A percentile compares a stretch with the other conserved stretches of the same genome.
Evolutionary conservation across 2,888 invertebrate genomes (phyloP).

Genomic region (Amphimallon solstitiale): DNA sequence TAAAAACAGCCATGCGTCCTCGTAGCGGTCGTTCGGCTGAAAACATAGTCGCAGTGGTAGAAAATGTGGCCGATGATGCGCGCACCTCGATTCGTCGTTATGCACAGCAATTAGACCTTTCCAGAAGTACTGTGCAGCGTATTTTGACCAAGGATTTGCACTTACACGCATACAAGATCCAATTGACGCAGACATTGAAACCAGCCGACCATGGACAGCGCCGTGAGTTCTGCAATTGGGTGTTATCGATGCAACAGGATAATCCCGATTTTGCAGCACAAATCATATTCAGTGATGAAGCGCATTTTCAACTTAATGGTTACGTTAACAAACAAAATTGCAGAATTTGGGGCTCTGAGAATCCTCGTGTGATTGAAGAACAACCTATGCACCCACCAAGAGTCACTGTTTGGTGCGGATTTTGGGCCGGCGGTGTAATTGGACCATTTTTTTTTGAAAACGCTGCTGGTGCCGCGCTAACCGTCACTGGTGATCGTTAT

Average conservation of each 20-base stretch:
- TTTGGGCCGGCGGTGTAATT: constrained; percentile 40
- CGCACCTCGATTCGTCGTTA: too few species aligned
- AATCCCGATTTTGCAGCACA: constrained; percentile 48
- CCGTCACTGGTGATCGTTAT: constrained; percentile 46
- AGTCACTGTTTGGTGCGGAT: constrained; percentile 21
- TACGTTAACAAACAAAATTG: constrained; percentile 24
- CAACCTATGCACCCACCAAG: too few species aligned
- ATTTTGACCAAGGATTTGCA: constrained; percentile 18
- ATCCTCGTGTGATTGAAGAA: neutral
- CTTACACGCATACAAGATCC: constrained; percentile 40
- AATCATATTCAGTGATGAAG: constrained; percentile 47
- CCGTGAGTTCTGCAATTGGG: constrained; percentile 44
- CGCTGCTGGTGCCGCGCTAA: constrained; percentile 38
- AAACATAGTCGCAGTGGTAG: too few species aligned
- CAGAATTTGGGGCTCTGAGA: neutral
- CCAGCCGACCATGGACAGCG: constrained; percentile 47
- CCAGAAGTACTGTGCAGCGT: too few species aligned
- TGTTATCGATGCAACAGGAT: constrained; percentile 39
- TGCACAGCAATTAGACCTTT: neutral
- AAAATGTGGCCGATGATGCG: too few species aligned
- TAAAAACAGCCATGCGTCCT: too few species aligned
- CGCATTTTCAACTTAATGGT: constrained; percentile 46
- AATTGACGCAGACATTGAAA: constrained; percentile 50
- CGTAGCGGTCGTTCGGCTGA: too few species aligned
- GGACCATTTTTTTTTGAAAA: constrained; percentile 45